Base-by-base conservation (phyloP, 1,140 invertebrate genomes). In the Nebria ingens region DNA sequence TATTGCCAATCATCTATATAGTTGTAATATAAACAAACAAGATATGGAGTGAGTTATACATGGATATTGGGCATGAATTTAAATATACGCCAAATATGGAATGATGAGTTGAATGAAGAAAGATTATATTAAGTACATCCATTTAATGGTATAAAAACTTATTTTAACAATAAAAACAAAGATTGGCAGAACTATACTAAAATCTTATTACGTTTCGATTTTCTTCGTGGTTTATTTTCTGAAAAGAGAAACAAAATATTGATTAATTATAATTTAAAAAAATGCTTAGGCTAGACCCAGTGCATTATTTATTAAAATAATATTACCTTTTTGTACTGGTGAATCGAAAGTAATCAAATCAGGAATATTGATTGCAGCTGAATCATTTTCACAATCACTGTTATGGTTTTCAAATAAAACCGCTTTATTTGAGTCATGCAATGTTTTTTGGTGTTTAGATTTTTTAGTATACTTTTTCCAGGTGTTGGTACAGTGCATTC, bases 391-490 rank as follows among this genome's bases (percentile, higher is more conserved):
- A n/a, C 25, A 34, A 45, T 45, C 40, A 9, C 9, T 17, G 9
- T 45, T 17, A 49, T 58, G 25, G n/a, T 59, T 58, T n/a, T 40
- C 55, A 52, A 65, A 65, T 13, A 60, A 51, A 13, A 65, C 63
- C 1, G 63, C 58, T 50, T 65, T 65, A 45, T 17, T 11, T 45
- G 38, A 52, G 56, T 15, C 51, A 53, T 25, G 56, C 55, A 12
- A 40, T 11, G 62, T 60, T 53, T 61, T 62, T 4, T 9, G 15
- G 2, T 6, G 12, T n/a, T 58, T 54, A 25, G 29, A 45, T 45
- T 50, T 29, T 65, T 65, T 13, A 65, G 55, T 50, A 65, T 65
- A 40, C 63, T 60, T 57, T 59, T 63, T 23, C 51, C 56, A 15
- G 60, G 63, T 21, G 63, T 63, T 19, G 40, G 40, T 17, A 45